A percentile compares a stretch with the other conserved stretches of the same genome.
These are phyloP conservation scores for Cyclina sinensis DNA, from an alignment of 1,140 invertebrate genomes.

Conservation along the genomic window DNA sequence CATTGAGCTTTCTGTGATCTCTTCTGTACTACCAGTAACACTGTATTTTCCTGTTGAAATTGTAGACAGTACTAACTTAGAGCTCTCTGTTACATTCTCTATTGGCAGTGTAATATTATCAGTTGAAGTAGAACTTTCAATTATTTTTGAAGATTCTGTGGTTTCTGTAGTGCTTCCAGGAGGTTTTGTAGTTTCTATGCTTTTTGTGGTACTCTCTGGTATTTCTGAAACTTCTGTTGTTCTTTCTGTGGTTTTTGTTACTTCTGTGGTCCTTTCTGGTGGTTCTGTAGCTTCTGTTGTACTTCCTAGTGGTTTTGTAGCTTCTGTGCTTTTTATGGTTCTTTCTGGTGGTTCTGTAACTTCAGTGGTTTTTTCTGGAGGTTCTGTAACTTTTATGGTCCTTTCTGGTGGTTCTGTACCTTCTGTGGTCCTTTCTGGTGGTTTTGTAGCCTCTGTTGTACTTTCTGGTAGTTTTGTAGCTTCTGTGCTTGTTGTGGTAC, in stretches of 20 bases:
- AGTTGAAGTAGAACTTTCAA: too few species aligned
- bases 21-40: background rate
- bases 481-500: background rate
- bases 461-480: background rate
- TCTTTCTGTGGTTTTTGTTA: background rate
- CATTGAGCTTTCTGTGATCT: background rate
- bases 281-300: too few species aligned
- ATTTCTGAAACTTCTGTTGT: background rate
- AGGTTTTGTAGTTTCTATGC: too few species aligned
- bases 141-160: too few species aligned
- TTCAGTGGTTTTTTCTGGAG: too few species aligned
- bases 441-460: background rate
- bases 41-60: background rate
- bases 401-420: background rate
- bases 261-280: background rate
- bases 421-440: background rate
- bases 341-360: too few species aligned
- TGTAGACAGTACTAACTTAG: background rate
- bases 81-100: background rate
- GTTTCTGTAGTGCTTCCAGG: too few species aligned
- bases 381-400: too few species aligned
- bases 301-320: too few species aligned
- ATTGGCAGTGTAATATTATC: too few species aligned
- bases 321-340: too few species aligned
- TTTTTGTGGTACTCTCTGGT: background rate